phyloP scores from a whole-genome alignment of 92 coral and sea anemone species.

The Paramuricea clavata region DNA sequence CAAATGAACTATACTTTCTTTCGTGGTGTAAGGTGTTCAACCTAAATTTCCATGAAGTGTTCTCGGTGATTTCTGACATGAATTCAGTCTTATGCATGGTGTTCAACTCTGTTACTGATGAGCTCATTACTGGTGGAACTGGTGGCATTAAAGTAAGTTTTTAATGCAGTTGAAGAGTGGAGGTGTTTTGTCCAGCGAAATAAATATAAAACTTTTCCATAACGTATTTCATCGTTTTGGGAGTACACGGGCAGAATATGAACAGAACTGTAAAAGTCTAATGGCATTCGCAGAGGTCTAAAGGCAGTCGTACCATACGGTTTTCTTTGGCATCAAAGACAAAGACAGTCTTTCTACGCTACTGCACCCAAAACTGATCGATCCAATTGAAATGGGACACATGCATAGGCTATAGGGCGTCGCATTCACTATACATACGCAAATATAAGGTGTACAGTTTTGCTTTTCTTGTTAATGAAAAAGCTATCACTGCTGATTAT shows the following conservation, averaged over 20 bases:
- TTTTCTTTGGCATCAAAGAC: too few species aligned
- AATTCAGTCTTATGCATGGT: conserved; percentile 97
- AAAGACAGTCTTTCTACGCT: too few species aligned
- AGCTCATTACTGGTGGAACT: conserved; percentile 95
- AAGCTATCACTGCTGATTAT: too few species aligned
- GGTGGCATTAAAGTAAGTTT: conserved; percentile 90
- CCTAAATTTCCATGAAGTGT: conserved; percentile 93
- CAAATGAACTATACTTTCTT: not conserved
- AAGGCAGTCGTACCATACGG: too few species aligned
- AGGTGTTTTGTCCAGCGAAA: not conserved
- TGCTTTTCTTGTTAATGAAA: not conserved
- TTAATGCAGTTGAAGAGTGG: not conserved
- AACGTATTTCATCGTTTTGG: too few species aligned
- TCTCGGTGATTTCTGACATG: conserved; percentile 97
- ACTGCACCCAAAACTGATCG: too few species aligned
- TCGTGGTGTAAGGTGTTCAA: conserved; percentile 81
- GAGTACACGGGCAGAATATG: too few species aligned
- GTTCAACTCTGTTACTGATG: conserved; percentile 85
- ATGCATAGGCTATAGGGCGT: not conserved
- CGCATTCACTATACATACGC: not conserved
- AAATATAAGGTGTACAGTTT: not conserved
- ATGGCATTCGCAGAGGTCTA: too few species aligned
- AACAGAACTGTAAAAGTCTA: too few species aligned
- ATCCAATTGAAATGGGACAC: not conserved
- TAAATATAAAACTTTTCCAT: too few species aligned